Conservation (phyloP, 2,113 vertebrate species). For the Xerus inauris region DNA sequence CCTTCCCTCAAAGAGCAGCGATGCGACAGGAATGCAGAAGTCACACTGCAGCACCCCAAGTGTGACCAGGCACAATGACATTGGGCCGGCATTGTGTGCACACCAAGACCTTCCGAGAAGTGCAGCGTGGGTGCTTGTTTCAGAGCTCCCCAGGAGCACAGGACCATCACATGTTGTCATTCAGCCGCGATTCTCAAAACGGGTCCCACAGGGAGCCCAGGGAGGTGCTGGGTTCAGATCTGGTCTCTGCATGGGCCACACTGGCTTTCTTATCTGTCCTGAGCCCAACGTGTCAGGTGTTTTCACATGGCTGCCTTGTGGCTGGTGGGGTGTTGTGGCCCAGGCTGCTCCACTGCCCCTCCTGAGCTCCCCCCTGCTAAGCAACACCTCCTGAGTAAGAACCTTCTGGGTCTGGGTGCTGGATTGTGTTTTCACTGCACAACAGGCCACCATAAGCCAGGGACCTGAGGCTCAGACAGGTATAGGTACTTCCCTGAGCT, state of each 20-base stretch:
- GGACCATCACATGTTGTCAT: rapidly evolving
- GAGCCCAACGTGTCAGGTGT: background rate
- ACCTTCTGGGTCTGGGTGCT: background rate
- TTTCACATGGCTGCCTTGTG: rapidly evolving
- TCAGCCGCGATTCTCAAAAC: background rate
- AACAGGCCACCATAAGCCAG: background rate
- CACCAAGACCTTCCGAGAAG: no score
- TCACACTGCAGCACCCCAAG: rapidly evolving
- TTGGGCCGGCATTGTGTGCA: background rate
- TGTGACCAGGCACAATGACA: background rate
- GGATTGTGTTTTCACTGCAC: background rate
- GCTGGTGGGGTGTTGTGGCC: no score
- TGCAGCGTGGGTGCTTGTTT: no score
- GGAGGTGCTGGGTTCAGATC: background rate
- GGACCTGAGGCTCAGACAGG: background rate
- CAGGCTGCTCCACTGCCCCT: no score
- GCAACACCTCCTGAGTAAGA: background rate
- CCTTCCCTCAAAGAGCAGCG: background rate
- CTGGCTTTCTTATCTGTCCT: background rate
- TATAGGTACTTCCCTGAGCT: background rate
- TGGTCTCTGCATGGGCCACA: rapidly evolving
- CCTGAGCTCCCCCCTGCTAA: background rate
- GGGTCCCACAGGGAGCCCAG: background rate
- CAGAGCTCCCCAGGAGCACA: no score
- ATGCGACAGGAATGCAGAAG: background rate